These are phyloP conservation scores for Mareca strepera DNA, from an alignment of 2,797 vertebrate genomes.

Conservation along the genomic window DNA sequence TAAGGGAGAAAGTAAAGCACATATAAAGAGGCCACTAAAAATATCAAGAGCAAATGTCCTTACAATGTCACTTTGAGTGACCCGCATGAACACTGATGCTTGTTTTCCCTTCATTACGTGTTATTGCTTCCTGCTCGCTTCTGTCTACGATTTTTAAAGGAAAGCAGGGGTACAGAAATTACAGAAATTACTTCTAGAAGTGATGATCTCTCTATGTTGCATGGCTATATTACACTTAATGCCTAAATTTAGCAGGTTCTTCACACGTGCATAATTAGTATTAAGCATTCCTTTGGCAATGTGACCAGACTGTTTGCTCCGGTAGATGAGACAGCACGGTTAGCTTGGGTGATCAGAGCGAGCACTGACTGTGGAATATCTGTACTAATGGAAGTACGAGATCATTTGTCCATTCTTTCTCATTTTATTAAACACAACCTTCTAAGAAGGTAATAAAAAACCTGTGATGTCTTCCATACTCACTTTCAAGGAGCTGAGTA, in stretches of 20 bases:
- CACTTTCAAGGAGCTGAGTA: background rate
- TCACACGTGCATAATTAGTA: background rate
- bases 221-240: background rate
- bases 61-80: slow-evolving; percentile 33
- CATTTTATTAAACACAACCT: background rate
- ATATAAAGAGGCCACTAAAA: background rate
- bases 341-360: background rate
- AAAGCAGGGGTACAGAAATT: background rate
- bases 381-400: background rate
- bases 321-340: accelerated
- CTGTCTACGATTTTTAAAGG: accelerated
- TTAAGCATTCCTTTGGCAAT: background rate
- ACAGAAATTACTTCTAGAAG: background rate
- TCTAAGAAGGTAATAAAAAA: background rate
- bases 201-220: background rate
- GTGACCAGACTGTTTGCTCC: background rate
- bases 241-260: background rate
- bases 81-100: background rate
- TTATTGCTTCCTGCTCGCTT: background rate
- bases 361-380: background rate
- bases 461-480: background rate
- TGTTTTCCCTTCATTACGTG: background rate
- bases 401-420: background rate
- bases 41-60: background rate
- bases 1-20: background rate